Evolutionary conservation across 2,113 vertebrate species (phyloP).

Genomic region (Notarius lentiginosus): DNA sequence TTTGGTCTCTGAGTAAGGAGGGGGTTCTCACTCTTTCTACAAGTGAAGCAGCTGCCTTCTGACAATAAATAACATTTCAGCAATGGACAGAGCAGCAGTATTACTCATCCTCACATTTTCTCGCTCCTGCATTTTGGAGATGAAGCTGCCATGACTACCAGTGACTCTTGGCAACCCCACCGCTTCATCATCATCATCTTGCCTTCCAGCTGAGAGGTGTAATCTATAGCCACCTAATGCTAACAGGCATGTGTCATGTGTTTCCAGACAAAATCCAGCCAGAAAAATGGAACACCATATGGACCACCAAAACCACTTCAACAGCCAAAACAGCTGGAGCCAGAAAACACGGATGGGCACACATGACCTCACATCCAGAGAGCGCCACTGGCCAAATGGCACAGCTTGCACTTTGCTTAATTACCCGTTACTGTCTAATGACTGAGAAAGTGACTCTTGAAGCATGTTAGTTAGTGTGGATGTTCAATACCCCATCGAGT

Average conservation of each 20-base stretch:
- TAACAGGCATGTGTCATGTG: constrained; percentile 13
- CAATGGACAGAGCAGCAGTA: neutral
- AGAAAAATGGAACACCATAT: constrained; percentile 27
- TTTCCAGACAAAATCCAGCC: constrained; percentile 5
- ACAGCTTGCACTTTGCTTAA: constrained; percentile 2
- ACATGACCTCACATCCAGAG: constrained; percentile 30
- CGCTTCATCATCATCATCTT: neutral
- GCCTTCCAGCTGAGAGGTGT: constrained; percentile 23
- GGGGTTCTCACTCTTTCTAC: constrained; percentile 12
- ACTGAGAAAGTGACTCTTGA: neutral
- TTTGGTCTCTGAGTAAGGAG: constrained; percentile 2
- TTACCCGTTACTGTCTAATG: constrained; percentile 28
- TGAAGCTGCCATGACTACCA: constrained; percentile 14
- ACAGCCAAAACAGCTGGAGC: constrained; percentile 31
- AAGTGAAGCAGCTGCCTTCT: constrained; percentile 25
- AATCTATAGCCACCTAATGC: constrained; percentile 40
- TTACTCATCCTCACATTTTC: neutral
- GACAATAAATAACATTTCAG: constrained; percentile 32
- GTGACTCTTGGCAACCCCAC: neutral
- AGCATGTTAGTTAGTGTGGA: neutral
- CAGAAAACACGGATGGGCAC: neutral
- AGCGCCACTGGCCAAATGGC: neutral
- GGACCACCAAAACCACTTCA: neutral
- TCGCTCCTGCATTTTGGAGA: neutral
- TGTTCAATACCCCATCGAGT: constrained; percentile 1